Conservation (phyloP, 1,140 invertebrate genomes). For the Gryllus bimaculatus region DNA sequence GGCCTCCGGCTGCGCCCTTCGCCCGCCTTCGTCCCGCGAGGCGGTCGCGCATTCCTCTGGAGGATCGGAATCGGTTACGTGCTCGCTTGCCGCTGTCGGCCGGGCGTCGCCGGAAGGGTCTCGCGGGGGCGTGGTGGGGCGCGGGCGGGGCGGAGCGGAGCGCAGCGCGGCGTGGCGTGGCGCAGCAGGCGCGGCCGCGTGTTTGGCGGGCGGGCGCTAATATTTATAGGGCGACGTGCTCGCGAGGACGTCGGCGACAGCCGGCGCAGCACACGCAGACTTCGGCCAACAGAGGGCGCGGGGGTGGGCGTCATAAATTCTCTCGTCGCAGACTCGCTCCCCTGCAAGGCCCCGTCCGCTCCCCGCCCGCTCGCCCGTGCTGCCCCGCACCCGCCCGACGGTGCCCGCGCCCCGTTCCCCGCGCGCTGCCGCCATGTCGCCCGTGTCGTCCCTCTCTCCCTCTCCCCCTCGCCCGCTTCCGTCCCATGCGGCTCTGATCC, state of each 20-base stretch:
- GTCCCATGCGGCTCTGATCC: not conserved
- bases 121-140: not conserved
- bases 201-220: not conserved
- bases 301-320: not conserved
- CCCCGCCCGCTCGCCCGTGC: no score
- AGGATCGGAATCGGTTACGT: not conserved
- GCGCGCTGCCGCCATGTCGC: not conserved
- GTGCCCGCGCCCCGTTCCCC: no score
- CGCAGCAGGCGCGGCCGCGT: not conserved
- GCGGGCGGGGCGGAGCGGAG: not conserved
- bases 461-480: not conserved
- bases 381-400: not conserved
- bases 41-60: not conserved
- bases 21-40: no score
- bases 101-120: not conserved
- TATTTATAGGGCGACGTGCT: conserved; percentile 3
- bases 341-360: no score
- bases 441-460: not conserved
- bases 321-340: not conserved
- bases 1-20: no score
- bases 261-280: not conserved
- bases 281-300: not conserved
- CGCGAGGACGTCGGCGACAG: not conserved
- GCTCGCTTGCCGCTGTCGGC: not conserved
- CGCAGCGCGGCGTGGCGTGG: not conserved